Evolutionary conservation across 2,797 vertebrate species (phyloP).

Genomic region (Microchirus variegatus): DNA sequence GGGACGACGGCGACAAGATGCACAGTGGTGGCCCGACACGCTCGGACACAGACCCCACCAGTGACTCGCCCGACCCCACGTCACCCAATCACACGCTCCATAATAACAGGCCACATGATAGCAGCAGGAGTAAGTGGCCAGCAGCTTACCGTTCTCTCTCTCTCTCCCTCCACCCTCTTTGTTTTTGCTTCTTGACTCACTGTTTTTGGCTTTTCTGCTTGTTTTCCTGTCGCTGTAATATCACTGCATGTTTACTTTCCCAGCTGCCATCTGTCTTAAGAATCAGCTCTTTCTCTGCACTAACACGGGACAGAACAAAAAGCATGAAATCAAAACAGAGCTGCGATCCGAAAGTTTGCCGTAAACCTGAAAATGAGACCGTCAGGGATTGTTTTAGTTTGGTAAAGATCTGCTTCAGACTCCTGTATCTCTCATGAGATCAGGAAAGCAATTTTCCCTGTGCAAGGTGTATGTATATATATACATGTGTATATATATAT

Average conservation of each 20-base stretch:
- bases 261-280: not conserved
- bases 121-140: slow-evolving; percentile 85
- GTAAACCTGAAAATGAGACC: no score
- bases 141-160: slow-evolving; percentile 19
- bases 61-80: slow-evolving; percentile 56
- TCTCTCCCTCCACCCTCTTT: slow-evolving; percentile 18
- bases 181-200: slow-evolving; percentile 13
- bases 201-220: slow-evolving; percentile 24
- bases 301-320: slow-evolving; percentile 1
- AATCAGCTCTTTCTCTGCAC: not conserved
- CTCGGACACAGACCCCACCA: slow-evolving; percentile 76
- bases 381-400: no score
- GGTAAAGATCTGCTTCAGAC: no score
- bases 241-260: slow-evolving; percentile 21
- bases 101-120: slow-evolving; percentile 82
- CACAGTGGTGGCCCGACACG: slow-evolving; percentile 49
- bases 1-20: slow-evolving; percentile 79
- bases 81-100: slow-evolving; percentile 69
- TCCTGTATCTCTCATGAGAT: no score
- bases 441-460: no score
- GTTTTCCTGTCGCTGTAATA: not conserved
- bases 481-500: no score
- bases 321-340: slow-evolving; percentile 10
- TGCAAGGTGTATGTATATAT: no score
- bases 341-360: no score